Conservation (phyloP, 1,140 invertebrate genomes). For the Cyrtorhinus lividipennis region DNA sequence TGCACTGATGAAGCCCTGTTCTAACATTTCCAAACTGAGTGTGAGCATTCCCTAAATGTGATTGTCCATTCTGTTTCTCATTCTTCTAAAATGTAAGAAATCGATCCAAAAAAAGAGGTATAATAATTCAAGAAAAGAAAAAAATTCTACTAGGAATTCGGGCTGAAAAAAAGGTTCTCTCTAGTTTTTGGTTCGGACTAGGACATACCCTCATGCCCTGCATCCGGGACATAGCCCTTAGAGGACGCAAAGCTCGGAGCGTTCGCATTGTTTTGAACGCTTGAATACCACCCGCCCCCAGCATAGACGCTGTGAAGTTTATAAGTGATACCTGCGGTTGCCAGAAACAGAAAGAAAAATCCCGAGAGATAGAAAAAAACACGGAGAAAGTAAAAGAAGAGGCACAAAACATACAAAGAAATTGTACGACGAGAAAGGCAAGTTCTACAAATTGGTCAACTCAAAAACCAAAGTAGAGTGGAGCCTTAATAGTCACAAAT, state of each 20-base stretch:
- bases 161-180: background rate
- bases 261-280: conserved; percentile 97
- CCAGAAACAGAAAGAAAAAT: conserved; percentile 34
- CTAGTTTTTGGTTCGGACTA: background rate
- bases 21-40: too few species aligned
- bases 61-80: background rate
- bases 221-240: conserved; percentile 92
- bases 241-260: conserved; percentile 80
- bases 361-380: conserved; percentile 5
- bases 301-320: conserved; percentile 88
- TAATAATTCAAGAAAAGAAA: background rate
- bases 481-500: too few species aligned
- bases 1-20: too few species aligned
- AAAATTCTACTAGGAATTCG: conserved; percentile 2
- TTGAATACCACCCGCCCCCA: conserved; percentile 87
- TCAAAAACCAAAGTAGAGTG: too few species aligned
- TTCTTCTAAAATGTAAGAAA: background rate
- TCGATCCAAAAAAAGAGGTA: background rate
- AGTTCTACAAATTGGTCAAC: too few species aligned
- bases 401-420: conserved; percentile 4
- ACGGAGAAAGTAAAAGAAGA: background rate
- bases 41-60: too few species aligned
- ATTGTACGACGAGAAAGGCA: too few species aligned
- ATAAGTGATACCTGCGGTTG: conserved; percentile 84
- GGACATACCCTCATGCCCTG: conserved; percentile 92